Percentiles rank a stretch among this genome's conserved stretches.
Evolutionary conservation across 2,888 invertebrate genomes (phyloP).

Genomic region (Conus canariensis): DNA sequence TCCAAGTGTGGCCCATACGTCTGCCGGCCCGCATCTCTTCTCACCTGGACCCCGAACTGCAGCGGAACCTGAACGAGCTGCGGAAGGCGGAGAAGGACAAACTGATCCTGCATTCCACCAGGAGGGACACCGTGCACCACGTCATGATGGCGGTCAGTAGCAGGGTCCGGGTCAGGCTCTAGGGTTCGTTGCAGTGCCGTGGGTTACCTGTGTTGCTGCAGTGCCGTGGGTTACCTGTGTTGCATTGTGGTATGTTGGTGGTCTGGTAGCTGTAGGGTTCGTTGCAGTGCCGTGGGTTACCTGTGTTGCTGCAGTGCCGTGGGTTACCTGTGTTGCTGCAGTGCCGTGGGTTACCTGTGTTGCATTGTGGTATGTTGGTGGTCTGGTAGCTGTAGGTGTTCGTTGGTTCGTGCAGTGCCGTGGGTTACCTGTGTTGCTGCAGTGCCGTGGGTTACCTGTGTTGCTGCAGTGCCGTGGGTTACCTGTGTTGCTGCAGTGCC

Average conservation of each 20-base stretch:
- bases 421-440: too few species aligned
- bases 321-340: too few species aligned
- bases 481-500: too few species aligned
- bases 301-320: too few species aligned
- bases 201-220: not conserved
- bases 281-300: not conserved
- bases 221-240: not conserved
- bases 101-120: conserved; percentile 71
- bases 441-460: too few species aligned
- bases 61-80: conserved; percentile 65
- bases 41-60: conserved; percentile 60
- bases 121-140: conserved; percentile 63
- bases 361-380: too few species aligned
- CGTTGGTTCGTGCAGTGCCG: too few species aligned
- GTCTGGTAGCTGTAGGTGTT: too few species aligned
- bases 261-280: not conserved
- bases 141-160: conserved; percentile 64
- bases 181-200: too few species aligned
- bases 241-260: not conserved
- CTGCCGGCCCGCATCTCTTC: conserved; percentile 62
- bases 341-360: too few species aligned
- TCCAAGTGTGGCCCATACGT: conserved; percentile 69
- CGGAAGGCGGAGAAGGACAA: conserved; percentile 64
- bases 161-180: too few species aligned
- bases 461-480: too few species aligned